Percentiles rank a stretch among this genome's conserved stretches.
Conservation (phyloP, 2,797 vertebrate species). For the Podarcis siculus region DNA sequence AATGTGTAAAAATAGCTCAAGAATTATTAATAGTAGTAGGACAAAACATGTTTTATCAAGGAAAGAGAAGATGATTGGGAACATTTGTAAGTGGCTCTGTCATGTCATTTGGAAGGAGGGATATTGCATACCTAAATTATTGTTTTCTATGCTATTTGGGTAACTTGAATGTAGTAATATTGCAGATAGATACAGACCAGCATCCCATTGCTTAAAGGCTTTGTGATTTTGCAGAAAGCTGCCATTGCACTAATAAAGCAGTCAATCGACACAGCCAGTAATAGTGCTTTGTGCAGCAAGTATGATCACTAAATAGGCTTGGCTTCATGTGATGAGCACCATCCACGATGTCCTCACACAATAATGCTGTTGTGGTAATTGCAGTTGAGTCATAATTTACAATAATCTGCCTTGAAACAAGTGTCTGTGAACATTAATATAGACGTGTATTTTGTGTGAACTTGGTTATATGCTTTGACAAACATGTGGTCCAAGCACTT, state of each 20-base stretch:
- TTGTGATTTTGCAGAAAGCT: not conserved
- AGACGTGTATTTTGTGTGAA: not conserved
- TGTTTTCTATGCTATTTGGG: not conserved
- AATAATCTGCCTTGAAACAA: not conserved
- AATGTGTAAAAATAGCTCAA: slow-evolving; percentile 43
- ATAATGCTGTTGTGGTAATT: not conserved
- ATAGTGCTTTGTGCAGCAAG: not conserved
- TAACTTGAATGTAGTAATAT: not conserved
- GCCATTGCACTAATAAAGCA: not conserved
- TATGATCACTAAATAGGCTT: not conserved
- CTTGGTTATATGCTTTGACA: not conserved
- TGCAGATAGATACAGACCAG: not conserved
- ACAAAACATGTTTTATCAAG: not conserved
- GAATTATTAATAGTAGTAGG: not conserved
- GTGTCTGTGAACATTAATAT: not conserved
- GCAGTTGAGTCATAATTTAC: not conserved
- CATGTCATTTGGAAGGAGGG: not conserved
- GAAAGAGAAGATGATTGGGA: not conserved
- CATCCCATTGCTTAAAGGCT: not conserved
- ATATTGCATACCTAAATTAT: not conserved
- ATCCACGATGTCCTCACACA: not conserved
- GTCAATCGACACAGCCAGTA: not conserved
- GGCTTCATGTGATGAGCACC: not conserved
- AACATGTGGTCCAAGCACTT: not conserved
- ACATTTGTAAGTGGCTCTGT: not conserved